These are phyloP conservation scores for Odocoileus hemionus DNA, from an alignment of 2,113 vertebrate species.

Conservation along the genomic window DNA sequence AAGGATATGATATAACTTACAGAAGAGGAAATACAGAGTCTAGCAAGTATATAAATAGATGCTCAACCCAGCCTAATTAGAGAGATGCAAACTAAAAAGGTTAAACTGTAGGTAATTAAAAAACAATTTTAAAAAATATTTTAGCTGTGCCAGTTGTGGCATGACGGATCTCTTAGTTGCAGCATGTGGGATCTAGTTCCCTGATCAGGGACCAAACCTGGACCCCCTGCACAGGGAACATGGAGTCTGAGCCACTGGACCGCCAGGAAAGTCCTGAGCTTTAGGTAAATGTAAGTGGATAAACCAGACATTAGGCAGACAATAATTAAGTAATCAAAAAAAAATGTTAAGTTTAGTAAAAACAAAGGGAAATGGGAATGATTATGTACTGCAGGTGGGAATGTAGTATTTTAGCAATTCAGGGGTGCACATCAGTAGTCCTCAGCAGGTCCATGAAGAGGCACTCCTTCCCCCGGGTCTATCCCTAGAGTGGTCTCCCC, in stretches of 20 bases:
- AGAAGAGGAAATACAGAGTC: neutral
- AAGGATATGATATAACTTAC: neutral
- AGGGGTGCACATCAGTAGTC: neutral
- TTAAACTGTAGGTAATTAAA: neutral
- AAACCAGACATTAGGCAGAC: neutral
- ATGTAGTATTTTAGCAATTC: neutral
- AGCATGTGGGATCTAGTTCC: neutral
- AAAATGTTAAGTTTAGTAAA: neutral
- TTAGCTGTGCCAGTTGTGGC: neutral
- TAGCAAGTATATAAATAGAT: neutral
- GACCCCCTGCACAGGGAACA: neutral
- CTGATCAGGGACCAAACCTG: neutral
- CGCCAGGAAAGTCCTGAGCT: neutral
- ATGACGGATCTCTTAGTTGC: neutral
- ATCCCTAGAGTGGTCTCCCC: neutral
- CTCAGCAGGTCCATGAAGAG: neutral
- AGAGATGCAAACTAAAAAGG: neutral
- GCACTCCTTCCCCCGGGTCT: neutral
- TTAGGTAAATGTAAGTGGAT: neutral
- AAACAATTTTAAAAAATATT: neutral
- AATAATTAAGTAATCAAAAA: neutral
- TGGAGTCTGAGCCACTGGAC: neutral
- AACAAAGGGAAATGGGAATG: neutral
- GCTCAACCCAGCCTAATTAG: neutral
- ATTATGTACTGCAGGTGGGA: neutral